Evolutionary conservation across 2,113 vertebrate species (phyloP), one percentile per base, ranked within the genome.

Genomic region (Girardinichthys multiradiatus): DNA sequence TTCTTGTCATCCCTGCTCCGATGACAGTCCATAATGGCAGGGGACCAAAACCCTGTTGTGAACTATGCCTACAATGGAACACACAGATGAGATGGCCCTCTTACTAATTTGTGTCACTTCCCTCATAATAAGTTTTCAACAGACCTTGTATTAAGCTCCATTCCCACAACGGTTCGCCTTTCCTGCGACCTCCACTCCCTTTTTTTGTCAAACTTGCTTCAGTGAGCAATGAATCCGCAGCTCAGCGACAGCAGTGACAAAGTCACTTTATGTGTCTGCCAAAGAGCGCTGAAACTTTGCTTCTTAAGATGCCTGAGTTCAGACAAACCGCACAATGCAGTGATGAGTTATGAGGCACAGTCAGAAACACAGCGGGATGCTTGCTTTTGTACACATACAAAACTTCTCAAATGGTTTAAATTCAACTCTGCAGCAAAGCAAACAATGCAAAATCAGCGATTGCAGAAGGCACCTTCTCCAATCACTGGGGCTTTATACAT

Each of bases 51-150:
- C 81, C 78, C 85, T 64, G 84, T 85, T 80, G 77, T 90, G 89
- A 89, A 89, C 89, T 86, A 88, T 89, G 76, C 57, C 90, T 72
- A 64, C 77, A 77, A 70, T 12, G 64, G 72, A 78, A 64, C 13
- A 6, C 66, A 31, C 48, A 35, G 81, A 85, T 74, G 72, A 87
- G 70, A 85, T 39, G 80, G 72, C 54, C 51, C 71, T 85, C 76
- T 88, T 87, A 80, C 77, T 91, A 87, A 92, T 90, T 90, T 80
- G 74, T 92, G 87, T 91, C 91, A 90, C 79, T 90, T 91, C 61
- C 76, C 80, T 85, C 81, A 76, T 68, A 75, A 86, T 86, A 83
- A 60, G 79, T 78, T 76, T 84, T 80, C 66, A 77, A 83, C 71
- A 72, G 72, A 78, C 81, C 66, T 81, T 81, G 82, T 83, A 88